Percentiles rank a stretch among this genome's conserved stretches.
These are phyloP conservation scores for Ptyas mucosa DNA, from an alignment of 2,113 vertebrate species.

Conservation along the genomic window DNA sequence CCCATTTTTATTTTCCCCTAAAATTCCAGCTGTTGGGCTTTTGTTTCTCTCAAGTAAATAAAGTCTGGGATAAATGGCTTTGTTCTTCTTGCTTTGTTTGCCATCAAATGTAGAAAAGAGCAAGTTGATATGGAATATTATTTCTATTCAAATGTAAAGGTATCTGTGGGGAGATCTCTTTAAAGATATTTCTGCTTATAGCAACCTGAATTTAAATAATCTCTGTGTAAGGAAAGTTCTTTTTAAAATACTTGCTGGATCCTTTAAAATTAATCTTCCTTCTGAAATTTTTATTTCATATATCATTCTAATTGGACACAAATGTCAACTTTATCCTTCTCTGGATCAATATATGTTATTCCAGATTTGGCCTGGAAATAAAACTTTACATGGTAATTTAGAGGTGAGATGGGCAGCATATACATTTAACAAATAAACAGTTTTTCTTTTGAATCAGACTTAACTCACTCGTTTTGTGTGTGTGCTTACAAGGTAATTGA, in stretches of 20 bases:
- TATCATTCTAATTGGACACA: conserved; percentile 15
- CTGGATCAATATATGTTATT: conserved; percentile 11
- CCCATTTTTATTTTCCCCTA: neutral
- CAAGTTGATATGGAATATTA: neutral
- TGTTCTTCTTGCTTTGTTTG: neutral
- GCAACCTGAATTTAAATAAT: neutral
- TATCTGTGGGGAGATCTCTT: conserved; percentile 19
- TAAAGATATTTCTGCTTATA: neutral
- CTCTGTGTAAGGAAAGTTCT: neutral
- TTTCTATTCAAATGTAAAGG: neutral
- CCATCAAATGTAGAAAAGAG: neutral
- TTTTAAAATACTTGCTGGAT: neutral
- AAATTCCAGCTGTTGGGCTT: neutral
- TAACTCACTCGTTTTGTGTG: neutral
- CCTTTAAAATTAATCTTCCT: neutral
- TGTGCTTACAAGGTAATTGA: neutral
- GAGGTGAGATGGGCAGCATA: neutral
- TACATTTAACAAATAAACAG: neutral
- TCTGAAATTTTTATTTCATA: conserved; percentile 25
- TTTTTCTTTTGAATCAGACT: neutral
- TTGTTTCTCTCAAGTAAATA: neutral
- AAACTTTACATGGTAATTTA: neutral
- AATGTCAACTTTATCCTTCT: neutral
- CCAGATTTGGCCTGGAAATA: neutral
- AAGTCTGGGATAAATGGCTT: neutral